Evolutionary conservation across 2,797 vertebrate genomes (phyloP).

Genomic region (Mormyrus proboscirostris): DNA sequence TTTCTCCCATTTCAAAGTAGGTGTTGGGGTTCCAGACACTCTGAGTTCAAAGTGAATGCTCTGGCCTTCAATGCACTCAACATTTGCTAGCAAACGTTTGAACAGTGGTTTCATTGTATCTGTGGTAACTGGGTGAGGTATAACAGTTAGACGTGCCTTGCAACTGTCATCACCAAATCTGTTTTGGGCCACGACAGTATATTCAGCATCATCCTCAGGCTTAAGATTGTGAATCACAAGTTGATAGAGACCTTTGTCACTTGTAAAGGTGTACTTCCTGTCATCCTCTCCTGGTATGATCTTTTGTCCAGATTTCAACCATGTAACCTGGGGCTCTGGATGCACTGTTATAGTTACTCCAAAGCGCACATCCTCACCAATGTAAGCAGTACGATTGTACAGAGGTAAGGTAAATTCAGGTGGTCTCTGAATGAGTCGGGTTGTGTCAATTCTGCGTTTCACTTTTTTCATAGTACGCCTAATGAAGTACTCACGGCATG

Average conservation of each 20-base stretch:
- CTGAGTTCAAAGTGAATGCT: conserved; percentile 87
- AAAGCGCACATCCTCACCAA: conserved; percentile 93
- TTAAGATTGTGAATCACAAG: conserved; percentile 84
- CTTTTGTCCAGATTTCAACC: conserved; percentile 92
- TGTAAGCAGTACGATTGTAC: conserved; percentile 82
- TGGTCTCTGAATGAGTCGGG: conserved; percentile 80
- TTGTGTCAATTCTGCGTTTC: conserved; percentile 78
- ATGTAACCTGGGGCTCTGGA: conserved; percentile 88
- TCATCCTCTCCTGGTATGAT: conserved; percentile 84
- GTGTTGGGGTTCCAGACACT: conserved; percentile 80
- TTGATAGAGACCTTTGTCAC: conserved; percentile 96
- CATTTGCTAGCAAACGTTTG: conserved; percentile 88
- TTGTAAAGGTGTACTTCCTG: conserved; percentile 86
- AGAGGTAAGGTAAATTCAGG: conserved; percentile 96
- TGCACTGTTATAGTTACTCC: conserved; percentile 98
- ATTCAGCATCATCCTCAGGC: conserved; percentile 82
- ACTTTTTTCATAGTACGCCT: conserved; percentile 82
- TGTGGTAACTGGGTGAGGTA: conserved; percentile 73
- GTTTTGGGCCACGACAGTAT: conserved; percentile 87
- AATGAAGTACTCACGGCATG: conserved; percentile 79
- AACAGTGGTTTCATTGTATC: conserved; percentile 96
- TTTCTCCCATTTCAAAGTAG: conserved; percentile 87
- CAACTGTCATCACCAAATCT: conserved; percentile 96
- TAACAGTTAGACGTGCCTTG: conserved; percentile 84
- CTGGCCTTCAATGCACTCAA: conserved; percentile 86